Conservation (phyloP, 2,113 vertebrate genomes). For the Amphiprion ocellaris region DNA sequence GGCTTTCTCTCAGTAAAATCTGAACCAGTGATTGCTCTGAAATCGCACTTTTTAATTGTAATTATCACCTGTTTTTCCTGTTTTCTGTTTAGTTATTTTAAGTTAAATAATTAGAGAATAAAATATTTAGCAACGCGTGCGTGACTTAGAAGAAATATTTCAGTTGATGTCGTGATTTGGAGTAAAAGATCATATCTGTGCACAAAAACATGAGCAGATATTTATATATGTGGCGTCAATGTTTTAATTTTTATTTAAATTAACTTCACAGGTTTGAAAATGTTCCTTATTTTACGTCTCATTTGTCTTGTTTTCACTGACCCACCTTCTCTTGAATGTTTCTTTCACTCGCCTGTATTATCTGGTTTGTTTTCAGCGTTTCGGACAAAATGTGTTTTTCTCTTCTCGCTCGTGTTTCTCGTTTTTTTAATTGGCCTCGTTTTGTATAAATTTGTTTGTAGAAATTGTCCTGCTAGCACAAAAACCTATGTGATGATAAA, state of each 20-base stretch:
- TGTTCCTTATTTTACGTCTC: background rate
- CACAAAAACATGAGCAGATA: background rate
- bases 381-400: constrained; percentile 17
- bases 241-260: constrained; percentile 3
- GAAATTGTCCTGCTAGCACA: constrained; percentile 8
- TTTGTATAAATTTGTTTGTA: constrained; percentile 8
- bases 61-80: background rate
- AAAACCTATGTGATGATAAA: background rate
- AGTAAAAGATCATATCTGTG: background rate
- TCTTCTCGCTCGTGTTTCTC: constrained; percentile 10
- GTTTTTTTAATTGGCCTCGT: constrained; percentile 19
- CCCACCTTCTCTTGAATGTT: background rate
- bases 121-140: background rate
- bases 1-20: constrained; percentile 37
- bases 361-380: constrained; percentile 23
- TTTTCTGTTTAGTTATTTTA: constrained; percentile 8
- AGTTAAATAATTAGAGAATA: constrained; percentile 1
- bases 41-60: background rate
- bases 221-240: background rate
- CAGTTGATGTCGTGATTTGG: background rate
- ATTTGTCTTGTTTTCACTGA: background rate
- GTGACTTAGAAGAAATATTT: constrained; percentile 24
- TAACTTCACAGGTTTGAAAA: background rate
- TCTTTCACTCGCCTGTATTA: background rate
- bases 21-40: background rate